A percentile compares a stretch with the other conserved stretches of the same genome.
These are phyloP conservation scores for Serrognathus titanus DNA, from an alignment of 2,888 invertebrate genomes.

Conservation along the genomic window DNA sequence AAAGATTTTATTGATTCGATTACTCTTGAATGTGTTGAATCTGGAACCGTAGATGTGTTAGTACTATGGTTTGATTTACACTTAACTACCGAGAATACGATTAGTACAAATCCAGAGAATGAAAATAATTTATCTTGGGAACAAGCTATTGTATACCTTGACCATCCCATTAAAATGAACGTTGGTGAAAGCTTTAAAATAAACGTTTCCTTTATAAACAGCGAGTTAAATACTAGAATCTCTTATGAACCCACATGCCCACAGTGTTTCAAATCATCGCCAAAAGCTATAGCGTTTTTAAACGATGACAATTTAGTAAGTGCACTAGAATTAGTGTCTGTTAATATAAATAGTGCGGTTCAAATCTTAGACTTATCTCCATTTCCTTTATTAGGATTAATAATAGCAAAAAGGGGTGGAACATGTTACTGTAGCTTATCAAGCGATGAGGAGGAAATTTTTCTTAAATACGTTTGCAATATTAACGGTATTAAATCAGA, in stretches of 20 bases:
- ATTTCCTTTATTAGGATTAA: constrained; percentile 62
- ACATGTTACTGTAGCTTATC: constrained; percentile 45
- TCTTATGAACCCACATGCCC: constrained; percentile 18
- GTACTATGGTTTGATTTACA: constrained; percentile 73
- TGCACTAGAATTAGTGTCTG: constrained; percentile 39
- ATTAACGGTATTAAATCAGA: constrained; percentile 46
- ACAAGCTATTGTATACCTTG: constrained; percentile 67
- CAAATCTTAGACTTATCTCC: constrained; percentile 58
- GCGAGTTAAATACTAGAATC: constrained; percentile 37
- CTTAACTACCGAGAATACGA: constrained; percentile 58
- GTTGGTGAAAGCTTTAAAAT: constrained; percentile 42
- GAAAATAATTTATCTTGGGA: constrained; percentile 68
- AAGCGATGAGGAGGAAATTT: constrained; percentile 43
- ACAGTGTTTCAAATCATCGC: constrained; percentile 34
- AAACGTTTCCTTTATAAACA: constrained; percentile 46
- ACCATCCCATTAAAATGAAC: constrained; percentile 43
- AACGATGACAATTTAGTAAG: constrained; percentile 42
- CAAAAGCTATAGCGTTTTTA: constrained; percentile 36
- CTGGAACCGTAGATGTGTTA: constrained; percentile 61
- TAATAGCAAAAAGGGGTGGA: constrained; percentile 53
- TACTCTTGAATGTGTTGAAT: constrained; percentile 34
- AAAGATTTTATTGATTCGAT: constrained; percentile 37
- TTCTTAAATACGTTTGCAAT: constrained; percentile 49
- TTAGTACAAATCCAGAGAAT: constrained; percentile 61
- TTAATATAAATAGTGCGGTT: constrained; percentile 44